Evolutionary conservation across 2,797 vertebrate species (phyloP).

Genomic region (Passerculus sandwichensis): DNA sequence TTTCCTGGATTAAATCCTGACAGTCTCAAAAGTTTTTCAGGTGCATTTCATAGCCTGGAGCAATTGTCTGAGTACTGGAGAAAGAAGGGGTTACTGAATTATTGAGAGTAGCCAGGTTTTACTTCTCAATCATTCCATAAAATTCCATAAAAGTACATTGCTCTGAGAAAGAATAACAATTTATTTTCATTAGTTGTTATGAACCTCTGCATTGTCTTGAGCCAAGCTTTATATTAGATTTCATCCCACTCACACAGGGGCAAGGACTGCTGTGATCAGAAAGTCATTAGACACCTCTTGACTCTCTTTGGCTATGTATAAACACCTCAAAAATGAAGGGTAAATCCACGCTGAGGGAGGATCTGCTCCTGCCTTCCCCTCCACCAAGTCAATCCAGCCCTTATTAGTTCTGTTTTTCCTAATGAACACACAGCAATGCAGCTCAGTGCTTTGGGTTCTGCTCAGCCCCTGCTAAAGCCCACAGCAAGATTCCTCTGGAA

Average conservation of each 20-base stretch:
- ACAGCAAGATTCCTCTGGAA: neutral
- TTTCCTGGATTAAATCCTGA: neutral
- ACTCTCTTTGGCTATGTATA: neutral
- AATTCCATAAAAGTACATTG: neutral
- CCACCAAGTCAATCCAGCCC: neutral
- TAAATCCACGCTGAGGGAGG: fast-evolving
- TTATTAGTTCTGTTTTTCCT: neutral
- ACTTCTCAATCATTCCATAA: neutral
- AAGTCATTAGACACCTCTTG: neutral
- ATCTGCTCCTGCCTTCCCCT: neutral
- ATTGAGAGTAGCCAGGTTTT: neutral
- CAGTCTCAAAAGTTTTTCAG: neutral
- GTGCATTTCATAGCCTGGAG: neutral
- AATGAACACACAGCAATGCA: neutral
- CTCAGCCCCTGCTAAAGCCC: neutral
- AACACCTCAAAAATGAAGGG: neutral
- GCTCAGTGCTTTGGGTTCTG: neutral
- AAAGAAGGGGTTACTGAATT: neutral
- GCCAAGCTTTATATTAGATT: neutral
- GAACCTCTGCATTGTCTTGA: neutral
- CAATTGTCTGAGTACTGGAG: neutral
- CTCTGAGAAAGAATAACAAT: neutral
- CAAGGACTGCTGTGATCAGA: neutral
- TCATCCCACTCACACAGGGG: neutral
- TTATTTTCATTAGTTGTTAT: neutral